Base-by-base conservation (phyloP, 1,140 invertebrate species). In the Leptinotarsa lineolata region DNA sequence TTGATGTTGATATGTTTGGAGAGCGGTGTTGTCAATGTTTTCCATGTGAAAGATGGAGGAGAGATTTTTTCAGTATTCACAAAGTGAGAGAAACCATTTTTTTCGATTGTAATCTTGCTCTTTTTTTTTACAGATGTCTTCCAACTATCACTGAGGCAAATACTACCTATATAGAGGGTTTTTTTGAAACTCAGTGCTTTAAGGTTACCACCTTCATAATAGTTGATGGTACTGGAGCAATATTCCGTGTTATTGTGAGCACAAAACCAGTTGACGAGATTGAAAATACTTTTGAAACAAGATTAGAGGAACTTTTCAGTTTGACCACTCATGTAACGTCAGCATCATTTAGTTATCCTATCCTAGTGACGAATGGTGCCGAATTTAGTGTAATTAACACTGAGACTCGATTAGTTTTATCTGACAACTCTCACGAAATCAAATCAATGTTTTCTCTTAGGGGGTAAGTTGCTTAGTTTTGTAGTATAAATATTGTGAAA, bases 1-100 rank as follows among this genome's bases (percentile, higher is more conserved):
- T 77, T 59, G 66, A 48, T 78, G 12, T 15, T 77, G 3, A 18
- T 77, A 13, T 76, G 76, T 58, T 65, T 78, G 22, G 45, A 73
- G 54, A 74, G 70, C 70, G 78, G 78, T 70, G 12, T 44, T 4
- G 54, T 70, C 54, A 59, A 59, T 18, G 0, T 70, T 16, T 46
- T 70, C 22, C 45, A 70, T 63, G 20, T 63, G 20, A 63, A 22
- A 63, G 20, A 21, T 3, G 4, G 48, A 15, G 48, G n/a, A 16
- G 21, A 68, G n/a, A 68, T 15, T 11, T 45, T 21, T 22, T 68
- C 24, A 12, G n/a, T 68, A 0, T 68, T 46, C 16, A 46, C 30
- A 44, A 68, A 68, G 66, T 68, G 12, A 22, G 66, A 45, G 1
- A 22, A 8, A 16, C 16, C 0, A 71, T 48, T 8, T 63, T 22